phyloP scores from a whole-genome alignment of 2,113 vertebrate species.

The Pluvianellus socialis region DNA sequence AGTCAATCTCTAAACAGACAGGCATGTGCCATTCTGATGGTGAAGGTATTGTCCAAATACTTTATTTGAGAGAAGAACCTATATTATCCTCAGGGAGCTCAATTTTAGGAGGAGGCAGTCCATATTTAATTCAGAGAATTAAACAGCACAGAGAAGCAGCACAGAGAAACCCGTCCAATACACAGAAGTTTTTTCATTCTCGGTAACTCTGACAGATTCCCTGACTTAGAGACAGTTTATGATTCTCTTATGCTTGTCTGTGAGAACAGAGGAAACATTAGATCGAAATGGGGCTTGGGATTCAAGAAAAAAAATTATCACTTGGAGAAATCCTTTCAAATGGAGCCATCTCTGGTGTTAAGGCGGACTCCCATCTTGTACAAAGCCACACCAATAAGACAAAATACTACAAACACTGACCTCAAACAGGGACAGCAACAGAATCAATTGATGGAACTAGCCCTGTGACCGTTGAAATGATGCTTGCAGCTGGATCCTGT shows the following conservation, averaged over 20 bases:
- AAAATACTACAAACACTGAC: neutral
- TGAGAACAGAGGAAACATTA: neutral
- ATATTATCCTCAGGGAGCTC: neutral
- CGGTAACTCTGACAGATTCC: neutral
- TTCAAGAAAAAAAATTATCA: neutral
- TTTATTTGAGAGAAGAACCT: neutral
- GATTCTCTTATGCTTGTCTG: neutral
- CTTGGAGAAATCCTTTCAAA: neutral
- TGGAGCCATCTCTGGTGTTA: neutral
- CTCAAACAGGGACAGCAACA: neutral
- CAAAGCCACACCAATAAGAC: neutral
- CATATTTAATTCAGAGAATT: neutral
- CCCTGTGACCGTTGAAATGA: neutral
- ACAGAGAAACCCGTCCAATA: neutral
- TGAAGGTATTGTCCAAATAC: neutral
- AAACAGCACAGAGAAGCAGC: neutral
- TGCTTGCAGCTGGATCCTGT: neutral
- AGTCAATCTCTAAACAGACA: neutral
- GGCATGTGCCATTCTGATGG: neutral
- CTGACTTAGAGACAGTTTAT: neutral
- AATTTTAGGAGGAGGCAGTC: neutral
- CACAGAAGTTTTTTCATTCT: neutral
- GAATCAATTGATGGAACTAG: neutral
- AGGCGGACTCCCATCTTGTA: neutral
- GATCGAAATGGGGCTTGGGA: neutral